These are phyloP conservation scores for Penaeus monodon DNA, from an alignment of 2,888 invertebrate genomes.

Conservation along the genomic window DNA sequence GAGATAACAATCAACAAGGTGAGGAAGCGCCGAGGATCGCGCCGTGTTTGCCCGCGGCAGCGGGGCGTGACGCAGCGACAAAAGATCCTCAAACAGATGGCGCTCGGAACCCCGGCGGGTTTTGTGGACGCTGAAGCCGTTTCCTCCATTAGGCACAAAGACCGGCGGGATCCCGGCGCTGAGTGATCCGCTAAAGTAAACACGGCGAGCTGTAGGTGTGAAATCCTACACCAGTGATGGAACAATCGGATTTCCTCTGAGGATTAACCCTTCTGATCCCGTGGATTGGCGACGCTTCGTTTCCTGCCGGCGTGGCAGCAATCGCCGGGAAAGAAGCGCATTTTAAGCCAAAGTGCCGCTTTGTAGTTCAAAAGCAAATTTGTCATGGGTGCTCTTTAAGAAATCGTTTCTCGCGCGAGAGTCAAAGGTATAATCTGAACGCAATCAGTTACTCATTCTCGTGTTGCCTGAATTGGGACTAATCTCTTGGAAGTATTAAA, in stretches of 20 bases:
- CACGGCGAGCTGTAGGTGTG: slow-evolving; percentile 24
- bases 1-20: too few relatives aligned
- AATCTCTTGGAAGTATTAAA: slow-evolving; percentile 2
- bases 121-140: too few relatives aligned
- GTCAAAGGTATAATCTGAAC: slow-evolving; percentile 6
- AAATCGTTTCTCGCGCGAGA: neutral
- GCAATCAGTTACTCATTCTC: neutral
- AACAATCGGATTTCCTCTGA: slow-evolving; percentile 42
- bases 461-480: neutral
- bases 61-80: slow-evolving; percentile 9
- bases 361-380: too few relatives aligned
- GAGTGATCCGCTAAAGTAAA: slow-evolving; percentile 32
- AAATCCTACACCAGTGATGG: slow-evolving; percentile 39
- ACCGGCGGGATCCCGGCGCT: slow-evolving; percentile 2
- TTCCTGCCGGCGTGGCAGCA: too few relatives aligned
- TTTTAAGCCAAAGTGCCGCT: too few relatives aligned
- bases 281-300: too few relatives aligned
- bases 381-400: neutral
- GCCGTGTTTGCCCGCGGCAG: too few relatives aligned
- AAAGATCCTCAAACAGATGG: slow-evolving; percentile 17
- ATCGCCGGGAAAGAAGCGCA: too few relatives aligned
- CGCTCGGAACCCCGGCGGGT: neutral
- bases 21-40: too few relatives aligned
- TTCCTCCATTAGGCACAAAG: too few relatives aligned
- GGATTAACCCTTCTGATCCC: slow-evolving; percentile 29